phyloP scores from a whole-genome alignment of 2,888 invertebrate genomes.

The Cryptocephalus primarius region DNA sequence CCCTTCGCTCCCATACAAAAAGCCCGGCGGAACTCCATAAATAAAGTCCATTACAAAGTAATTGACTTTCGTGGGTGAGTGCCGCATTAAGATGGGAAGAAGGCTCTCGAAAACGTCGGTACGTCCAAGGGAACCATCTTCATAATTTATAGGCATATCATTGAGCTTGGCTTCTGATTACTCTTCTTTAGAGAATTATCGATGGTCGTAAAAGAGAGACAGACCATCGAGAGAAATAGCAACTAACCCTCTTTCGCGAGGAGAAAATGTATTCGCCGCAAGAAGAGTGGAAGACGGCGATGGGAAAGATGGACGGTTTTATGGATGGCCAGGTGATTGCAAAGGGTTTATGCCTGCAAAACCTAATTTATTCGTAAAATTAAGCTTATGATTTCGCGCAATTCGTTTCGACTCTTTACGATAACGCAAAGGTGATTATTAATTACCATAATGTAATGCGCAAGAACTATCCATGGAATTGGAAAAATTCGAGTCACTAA shows the following conservation, averaged over 20 bases:
- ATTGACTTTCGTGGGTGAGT: constrained; percentile 17
- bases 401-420: too few relatives aligned
- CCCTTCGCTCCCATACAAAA: constrained; percentile 2
- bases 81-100: neutral
- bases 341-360: too few relatives aligned
- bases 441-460: too few relatives aligned
- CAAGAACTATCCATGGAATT: too few relatives aligned
- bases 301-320: too few relatives aligned
- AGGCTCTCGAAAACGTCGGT: constrained; percentile 6
- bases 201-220: constrained; percentile 11
- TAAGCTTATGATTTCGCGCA: too few relatives aligned
- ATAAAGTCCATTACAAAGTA: constrained; percentile 15
- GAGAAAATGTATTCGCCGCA: constrained; percentile 2
- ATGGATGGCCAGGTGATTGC: too few relatives aligned
- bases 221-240: neutral
- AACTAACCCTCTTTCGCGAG: neutral
- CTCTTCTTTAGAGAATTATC: constrained; percentile 14
- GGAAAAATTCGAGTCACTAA: too few relatives aligned
- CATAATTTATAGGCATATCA: constrained; percentile 16
- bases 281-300: too few relatives aligned
- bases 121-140: constrained; percentile 6
- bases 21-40: constrained; percentile 4
- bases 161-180: constrained; percentile 15
- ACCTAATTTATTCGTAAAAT: too few relatives aligned
- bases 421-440: too few relatives aligned